Evolutionary conservation across 2,888 invertebrate species (phyloP).

Genomic region (Hyposoter dolosus): DNA sequence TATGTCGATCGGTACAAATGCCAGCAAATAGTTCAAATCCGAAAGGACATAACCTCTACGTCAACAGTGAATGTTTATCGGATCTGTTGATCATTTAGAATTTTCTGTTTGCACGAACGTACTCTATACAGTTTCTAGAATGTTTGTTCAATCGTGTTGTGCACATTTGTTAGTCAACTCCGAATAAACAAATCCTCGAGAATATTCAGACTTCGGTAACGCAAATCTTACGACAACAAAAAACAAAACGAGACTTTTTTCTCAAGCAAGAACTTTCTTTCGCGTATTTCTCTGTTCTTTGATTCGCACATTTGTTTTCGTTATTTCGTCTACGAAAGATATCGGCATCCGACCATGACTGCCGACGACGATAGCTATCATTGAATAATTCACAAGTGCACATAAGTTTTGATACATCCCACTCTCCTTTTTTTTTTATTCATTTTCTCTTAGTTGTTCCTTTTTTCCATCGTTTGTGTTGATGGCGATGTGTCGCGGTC

Average conservation of each 20-base stretch:
- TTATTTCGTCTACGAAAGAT: not conserved
- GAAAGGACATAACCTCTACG: not conserved
- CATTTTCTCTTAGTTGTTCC: not conserved
- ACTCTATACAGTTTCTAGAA: not conserved
- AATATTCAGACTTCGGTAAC: not conserved
- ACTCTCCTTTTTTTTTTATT: not conserved
- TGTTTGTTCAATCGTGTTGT: not conserved
- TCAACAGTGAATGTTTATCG: not conserved
- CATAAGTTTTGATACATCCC: not conserved
- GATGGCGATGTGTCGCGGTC: slow-evolving; percentile 62
- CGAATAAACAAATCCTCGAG: not conserved
- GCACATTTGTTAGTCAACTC: not conserved
- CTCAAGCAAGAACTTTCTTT: not conserved
- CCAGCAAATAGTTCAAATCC: not conserved
- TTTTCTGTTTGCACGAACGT: not conserved
- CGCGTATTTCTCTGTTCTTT: not conserved
- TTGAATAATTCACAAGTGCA: not conserved
- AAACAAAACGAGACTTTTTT: not conserved
- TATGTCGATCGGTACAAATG: not conserved
- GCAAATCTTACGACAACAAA: not conserved
- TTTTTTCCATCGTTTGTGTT: slow-evolving; percentile 13
- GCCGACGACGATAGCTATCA: not conserved
- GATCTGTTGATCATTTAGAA: not conserved
- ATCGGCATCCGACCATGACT: not conserved
- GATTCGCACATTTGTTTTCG: not conserved